Base-by-base conservation (phyloP, 2,797 vertebrate genomes). In the Holocentrus rufus region DNA sequence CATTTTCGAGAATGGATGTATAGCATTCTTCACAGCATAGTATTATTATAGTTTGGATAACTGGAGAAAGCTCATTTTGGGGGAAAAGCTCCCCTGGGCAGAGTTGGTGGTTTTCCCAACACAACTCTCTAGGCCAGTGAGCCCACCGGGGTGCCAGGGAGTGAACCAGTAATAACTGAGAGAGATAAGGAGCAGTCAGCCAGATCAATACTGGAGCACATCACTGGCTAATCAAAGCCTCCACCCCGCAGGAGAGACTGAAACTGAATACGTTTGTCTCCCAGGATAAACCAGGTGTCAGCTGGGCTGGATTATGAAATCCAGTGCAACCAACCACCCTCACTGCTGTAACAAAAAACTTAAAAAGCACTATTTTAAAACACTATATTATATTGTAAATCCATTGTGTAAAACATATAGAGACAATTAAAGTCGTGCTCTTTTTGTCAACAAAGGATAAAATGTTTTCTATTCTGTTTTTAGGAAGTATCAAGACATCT, bases 201-300 rank as follows among this genome's bases (percentile, higher is more conserved):
- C 47, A 55, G 86, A 91, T 92, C 90, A 88, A 91, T 89, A 87
- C 78, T 50, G 69, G 82, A 87, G 85, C 84, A 83, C 87, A 86
- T 84, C 83, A 44, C 66, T 67, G 79, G 61, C 85, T 84, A 89
- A 88, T 89, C 90, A 87, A 88, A 89, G 84, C 80, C 69, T 77
- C 82, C 69, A 69, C 25, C 72, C 56, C 59, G 76, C 78, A 81
- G 66, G 79, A 84, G 69, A 81, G 69, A 65, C 76, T 76, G 77
- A 73, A 72, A 73, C 61, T 69, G 78, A 86, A 84, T 70, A 75
- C 56, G 74, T 76, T 79, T 68, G 68, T 79, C 73, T 87, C 65
- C 59, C 59, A 59, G 80, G 83, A 83, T 77, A 66, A 81, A 79
- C 65, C 57, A 65, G 65, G 81, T 84, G 81, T 86, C 71, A 74